Conservation (phyloP, 2,888 invertebrate genomes). For the Melanotus villosus region DNA sequence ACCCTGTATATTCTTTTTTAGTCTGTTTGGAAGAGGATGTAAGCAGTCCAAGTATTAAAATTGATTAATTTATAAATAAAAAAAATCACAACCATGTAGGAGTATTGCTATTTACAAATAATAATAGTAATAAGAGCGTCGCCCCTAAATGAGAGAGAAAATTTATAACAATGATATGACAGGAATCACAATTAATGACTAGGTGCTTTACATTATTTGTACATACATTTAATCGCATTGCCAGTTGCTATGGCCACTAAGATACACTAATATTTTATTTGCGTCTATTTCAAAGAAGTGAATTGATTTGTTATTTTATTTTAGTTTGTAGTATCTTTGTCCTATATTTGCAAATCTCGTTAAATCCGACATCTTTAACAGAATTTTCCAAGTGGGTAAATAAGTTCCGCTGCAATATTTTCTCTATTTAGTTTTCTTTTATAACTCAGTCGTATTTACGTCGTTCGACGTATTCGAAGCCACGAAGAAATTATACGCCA, state of each 20-base stretch:
- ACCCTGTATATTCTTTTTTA: slow-evolving; percentile 52
- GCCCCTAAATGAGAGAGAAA: slow-evolving; percentile 12
- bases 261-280: slow-evolving; percentile 25
- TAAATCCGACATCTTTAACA: slow-evolving; percentile 7
- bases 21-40: slow-evolving; percentile 40
- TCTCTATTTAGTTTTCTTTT: background rate
- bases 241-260: background rate
- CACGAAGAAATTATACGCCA: background rate
- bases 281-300: background rate
- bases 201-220: slow-evolving; percentile 45
- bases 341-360: background rate
- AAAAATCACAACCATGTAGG: slow-evolving; percentile 43
- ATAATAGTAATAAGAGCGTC: slow-evolving; percentile 44
- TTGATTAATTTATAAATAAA: slow-evolving; percentile 3
- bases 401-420: background rate
- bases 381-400: slow-evolving; percentile 16
- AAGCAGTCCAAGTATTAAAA: slow-evolving; percentile 27
- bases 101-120: slow-evolving; percentile 43
- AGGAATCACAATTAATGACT: slow-evolving; percentile 46
- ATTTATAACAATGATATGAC: slow-evolving; percentile 39
- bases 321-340: background rate
- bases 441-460: background rate
- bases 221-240: slow-evolving; percentile 32
- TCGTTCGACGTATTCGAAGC: background rate
- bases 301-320: slow-evolving; percentile 9